Evolutionary conservation across 1,140 invertebrate species (phyloP), one percentile per base, ranked within the genome.

Genomic region (Globodera ellingtonae): DNA sequence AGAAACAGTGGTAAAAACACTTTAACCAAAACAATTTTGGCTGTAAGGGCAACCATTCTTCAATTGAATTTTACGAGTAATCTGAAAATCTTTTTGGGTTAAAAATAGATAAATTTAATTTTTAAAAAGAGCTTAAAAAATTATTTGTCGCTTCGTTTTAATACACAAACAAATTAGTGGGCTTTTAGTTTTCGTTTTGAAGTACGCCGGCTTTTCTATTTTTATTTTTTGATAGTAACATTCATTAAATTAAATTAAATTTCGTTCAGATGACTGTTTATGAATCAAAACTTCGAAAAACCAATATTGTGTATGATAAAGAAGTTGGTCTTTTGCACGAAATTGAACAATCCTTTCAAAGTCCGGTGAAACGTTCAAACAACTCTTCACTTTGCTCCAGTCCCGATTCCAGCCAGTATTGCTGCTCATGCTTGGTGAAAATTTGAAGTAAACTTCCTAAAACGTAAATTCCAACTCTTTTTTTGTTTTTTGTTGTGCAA

Each of bases 21-120:
- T 71, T 75, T 82, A 24, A 83, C 75, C 15, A 78, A 66, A 76
- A 79, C 21, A 52, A 67, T 84, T 84, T 84, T 84, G 56, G 83
- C 78, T 10, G 73, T 50, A 69, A 83, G 71, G 24, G 81, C 59
- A 69, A 83, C 81, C 81, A 82, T 82, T 56, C 44, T 79, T 1
- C 59, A 65, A 65, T 65, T 65, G 59, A 15, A 65, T 65, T 65
- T 65, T 65, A 35, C 35, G 35, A 35, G 3, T 35, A 35, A 35
- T 35, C 35, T 35, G 35, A 35, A 2, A 35, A 1, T 35, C 1
- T 35, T 35, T 35, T 35, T 35, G 35, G 35, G 35, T 35, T 35
- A 35, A 35, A 35, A 77, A 65, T n/a, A 65, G 24, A 65, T 65
- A 65, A 65, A 65, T 21, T 13, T 21, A 13, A 65, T 15, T 65